These are phyloP conservation scores for Stomatorhinus ivindoensis DNA, from an alignment of 2,113 vertebrate species.

Conservation along the genomic window DNA sequence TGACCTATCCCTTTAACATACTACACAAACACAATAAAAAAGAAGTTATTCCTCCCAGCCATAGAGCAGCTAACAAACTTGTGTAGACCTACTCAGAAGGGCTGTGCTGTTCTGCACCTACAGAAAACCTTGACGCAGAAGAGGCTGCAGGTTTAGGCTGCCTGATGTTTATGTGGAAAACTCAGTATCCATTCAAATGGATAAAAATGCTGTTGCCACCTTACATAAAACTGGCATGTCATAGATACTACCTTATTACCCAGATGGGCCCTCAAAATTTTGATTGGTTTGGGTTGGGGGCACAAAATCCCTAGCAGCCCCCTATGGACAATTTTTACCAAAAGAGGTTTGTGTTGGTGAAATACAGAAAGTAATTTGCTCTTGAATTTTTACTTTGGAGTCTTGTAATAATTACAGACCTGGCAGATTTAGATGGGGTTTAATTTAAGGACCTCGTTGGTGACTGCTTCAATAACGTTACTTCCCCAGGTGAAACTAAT, in stretches of 20 bases:
- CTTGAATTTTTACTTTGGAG: background rate
- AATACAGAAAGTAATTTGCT: background rate
- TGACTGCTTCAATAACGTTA: background rate
- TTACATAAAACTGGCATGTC: background rate
- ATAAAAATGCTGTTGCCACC: background rate
- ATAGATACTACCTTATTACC: background rate
- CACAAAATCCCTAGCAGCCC: background rate
- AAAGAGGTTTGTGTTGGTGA: background rate
- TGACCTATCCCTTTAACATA: background rate
- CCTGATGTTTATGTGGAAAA: background rate
- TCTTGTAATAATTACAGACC: background rate
- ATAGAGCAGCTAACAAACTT: background rate
- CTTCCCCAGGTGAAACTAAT: background rate
- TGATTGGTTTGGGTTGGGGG: background rate
- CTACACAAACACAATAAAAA: background rate
- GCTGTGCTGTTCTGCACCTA: background rate
- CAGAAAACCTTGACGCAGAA: background rate
- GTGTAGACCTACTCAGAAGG: background rate
- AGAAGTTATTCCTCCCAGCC: background rate
- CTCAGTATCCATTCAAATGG: background rate
- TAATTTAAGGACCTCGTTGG: background rate
- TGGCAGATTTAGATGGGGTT: background rate
- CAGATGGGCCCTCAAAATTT: background rate
- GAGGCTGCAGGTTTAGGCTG: background rate
- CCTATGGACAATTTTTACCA: background rate